Evolutionary conservation across 2,888 invertebrate genomes (phyloP).

Genomic region (Tachystola acroxantha): DNA sequence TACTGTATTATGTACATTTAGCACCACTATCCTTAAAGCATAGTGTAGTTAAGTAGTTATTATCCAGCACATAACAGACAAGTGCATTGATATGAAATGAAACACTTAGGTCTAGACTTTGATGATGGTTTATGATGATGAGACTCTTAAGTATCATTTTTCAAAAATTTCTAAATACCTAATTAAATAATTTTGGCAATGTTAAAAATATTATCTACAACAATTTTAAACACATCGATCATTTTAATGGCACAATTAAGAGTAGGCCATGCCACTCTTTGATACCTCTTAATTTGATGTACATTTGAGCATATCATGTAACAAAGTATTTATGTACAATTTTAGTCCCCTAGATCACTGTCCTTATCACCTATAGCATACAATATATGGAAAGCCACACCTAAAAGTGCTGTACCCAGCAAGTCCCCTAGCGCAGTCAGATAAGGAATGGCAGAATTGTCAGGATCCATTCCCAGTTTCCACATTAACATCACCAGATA

Average conservation of each 20-base stretch:
- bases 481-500: constrained; percentile 91
- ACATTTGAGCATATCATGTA: neutral
- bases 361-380: constrained; percentile 86
- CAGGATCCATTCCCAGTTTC: constrained; percentile 89
- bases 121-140: too few species aligned
- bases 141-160: too few species aligned
- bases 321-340: constrained; percentile 7
- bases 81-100: too few species aligned
- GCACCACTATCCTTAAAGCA: too few species aligned
- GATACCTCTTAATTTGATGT: neutral
- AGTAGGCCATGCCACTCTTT: neutral
- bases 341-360: constrained; percentile 83
- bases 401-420: constrained; percentile 88
- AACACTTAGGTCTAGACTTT: too few species aligned
- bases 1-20: too few species aligned
- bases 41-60: too few species aligned
- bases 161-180: too few species aligned
- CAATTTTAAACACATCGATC: too few species aligned
- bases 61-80: too few species aligned
- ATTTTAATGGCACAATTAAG: neutral
- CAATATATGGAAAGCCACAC: constrained; percentile 85
- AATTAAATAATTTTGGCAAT: too few species aligned
- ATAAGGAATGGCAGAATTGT: constrained; percentile 94
- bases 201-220: too few species aligned
- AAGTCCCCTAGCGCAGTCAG: constrained; percentile 93